Evolutionary conservation across 2,797 vertebrate genomes (phyloP).

Genomic region (Kryptopterus vitreolus): DNA sequence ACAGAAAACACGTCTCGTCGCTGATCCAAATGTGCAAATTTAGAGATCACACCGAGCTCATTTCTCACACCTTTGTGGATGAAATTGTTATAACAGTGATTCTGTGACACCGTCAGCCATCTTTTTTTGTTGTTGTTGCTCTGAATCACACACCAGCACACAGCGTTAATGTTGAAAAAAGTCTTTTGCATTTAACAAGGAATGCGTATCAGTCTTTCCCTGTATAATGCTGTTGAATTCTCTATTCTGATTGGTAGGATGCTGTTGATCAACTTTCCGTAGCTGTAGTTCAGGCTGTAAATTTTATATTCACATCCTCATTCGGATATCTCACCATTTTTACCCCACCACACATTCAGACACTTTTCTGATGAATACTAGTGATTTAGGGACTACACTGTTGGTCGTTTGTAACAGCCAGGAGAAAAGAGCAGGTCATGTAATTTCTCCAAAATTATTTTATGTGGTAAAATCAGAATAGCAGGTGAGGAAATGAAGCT

Average conservation of each 20-base stretch:
- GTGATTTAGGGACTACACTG: neutral
- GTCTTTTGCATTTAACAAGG: constrained; percentile 62
- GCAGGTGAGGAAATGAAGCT: neutral
- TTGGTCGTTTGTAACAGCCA: neutral
- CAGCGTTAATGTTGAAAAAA: constrained; percentile 59
- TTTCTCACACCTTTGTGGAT: constrained; percentile 19
- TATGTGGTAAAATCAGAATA: neutral
- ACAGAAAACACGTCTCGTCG: constrained; percentile 1
- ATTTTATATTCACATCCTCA: neutral
- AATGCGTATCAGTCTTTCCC: constrained; percentile 59
- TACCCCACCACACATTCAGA: neutral
- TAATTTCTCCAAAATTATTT: neutral
- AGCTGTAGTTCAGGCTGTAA: neutral
- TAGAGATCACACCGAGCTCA: constrained; percentile 22
- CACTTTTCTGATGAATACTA: neutral
- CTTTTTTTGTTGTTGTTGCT: constrained; percentile 39
- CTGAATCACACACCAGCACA: constrained; percentile 23
- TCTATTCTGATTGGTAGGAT: neutral
- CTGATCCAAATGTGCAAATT: constrained; percentile 27
- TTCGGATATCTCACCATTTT: neutral
- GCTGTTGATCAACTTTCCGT: neutral
- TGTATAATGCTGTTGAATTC: neutral
- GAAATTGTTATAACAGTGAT: neutral
- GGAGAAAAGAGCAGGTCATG: neutral
- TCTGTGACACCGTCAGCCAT: constrained; percentile 20